phyloP scores from a whole-genome alignment of 2,888 invertebrate species.

The Agrochola circellaris region DNA sequence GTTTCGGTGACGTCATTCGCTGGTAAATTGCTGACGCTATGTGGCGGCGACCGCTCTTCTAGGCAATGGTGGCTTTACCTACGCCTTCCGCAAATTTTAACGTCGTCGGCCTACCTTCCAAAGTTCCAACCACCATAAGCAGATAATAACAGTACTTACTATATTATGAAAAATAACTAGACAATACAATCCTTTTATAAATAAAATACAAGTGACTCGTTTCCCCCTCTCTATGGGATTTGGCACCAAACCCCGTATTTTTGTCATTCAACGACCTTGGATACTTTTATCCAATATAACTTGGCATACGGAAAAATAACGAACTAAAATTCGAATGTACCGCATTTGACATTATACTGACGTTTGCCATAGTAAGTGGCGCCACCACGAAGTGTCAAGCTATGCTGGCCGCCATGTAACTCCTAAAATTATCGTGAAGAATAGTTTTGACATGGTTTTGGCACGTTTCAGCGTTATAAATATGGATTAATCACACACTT shows the following conservation, averaged over 20 bases:
- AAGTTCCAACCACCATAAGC: not conserved
- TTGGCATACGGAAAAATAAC: not conserved
- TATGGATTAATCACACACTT: conserved; percentile 64
- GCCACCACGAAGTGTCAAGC: not conserved
- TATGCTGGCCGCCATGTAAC: conserved; percentile 18
- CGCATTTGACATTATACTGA: not conserved
- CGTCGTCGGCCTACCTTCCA: not conserved
- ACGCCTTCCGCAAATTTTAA: not conserved
- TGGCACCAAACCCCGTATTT: conserved; percentile 56
- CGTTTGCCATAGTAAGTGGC: conserved; percentile 2
- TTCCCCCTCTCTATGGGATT: conserved; percentile 32
- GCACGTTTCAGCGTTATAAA: conserved; percentile 63
- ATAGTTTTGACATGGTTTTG: conserved; percentile 53
- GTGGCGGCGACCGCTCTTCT: not conserved
- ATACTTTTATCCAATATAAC: conserved; percentile 2
- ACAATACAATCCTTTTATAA: conserved; percentile 29
- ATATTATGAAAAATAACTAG: conserved; percentile 39
- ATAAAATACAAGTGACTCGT: conserved; percentile 16
- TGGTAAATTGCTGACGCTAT: not conserved
- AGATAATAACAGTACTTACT: not conserved
- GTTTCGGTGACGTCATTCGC: not conserved
- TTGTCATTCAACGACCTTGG: conserved; percentile 62
- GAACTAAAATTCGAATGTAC: not conserved
- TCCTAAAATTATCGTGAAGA: conserved; percentile 46
- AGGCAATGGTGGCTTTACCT: not conserved